A percentile compares a stretch with the other conserved stretches of the same genome.
Evolutionary conservation across 2,888 invertebrate species (phyloP).

Genomic region (Marronus borbonicus): DNA sequence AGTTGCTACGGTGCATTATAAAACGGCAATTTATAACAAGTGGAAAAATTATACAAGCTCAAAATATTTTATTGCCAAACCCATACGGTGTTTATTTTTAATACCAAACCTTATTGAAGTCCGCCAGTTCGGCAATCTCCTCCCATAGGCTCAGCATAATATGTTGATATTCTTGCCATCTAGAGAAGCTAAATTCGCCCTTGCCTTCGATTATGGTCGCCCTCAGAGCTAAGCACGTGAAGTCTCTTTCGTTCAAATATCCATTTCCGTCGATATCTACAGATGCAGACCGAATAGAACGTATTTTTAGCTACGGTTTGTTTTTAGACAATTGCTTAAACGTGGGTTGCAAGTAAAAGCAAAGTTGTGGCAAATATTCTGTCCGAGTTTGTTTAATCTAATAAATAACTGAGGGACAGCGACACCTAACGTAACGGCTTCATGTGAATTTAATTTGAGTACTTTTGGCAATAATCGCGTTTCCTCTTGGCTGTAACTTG

Average conservation of each 20-base stretch:
- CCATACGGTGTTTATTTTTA: neutral
- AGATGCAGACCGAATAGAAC: constrained; percentile 21
- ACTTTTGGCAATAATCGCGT: constrained; percentile 27
- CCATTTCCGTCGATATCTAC: constrained; percentile 91
- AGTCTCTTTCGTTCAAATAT: constrained; percentile 85
- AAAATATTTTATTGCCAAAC: constrained; percentile 9
- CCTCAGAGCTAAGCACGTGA: constrained; percentile 86
- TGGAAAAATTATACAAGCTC: neutral
- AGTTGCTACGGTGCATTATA: neutral
- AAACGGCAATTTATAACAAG: neutral
- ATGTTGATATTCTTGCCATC: constrained; percentile 85
- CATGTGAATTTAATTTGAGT: neutral
- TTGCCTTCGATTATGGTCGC: constrained; percentile 88
- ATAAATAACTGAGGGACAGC: constrained; percentile 27
- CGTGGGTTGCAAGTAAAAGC: no score
- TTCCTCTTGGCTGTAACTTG: constrained; percentile 26
- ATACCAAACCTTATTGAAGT: constrained; percentile 84
- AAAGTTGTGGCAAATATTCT: neutral
- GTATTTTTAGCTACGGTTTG: neutral
- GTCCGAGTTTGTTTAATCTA: neutral
- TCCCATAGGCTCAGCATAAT: constrained; percentile 89
- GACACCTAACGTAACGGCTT: constrained; percentile 1
- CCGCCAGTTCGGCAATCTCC: constrained; percentile 88
- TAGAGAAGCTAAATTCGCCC: constrained; percentile 82
- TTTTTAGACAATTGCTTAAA: neutral